Conservation (phyloP, 2,888 invertebrate genomes). For the Leptopilina syphax region DNA sequence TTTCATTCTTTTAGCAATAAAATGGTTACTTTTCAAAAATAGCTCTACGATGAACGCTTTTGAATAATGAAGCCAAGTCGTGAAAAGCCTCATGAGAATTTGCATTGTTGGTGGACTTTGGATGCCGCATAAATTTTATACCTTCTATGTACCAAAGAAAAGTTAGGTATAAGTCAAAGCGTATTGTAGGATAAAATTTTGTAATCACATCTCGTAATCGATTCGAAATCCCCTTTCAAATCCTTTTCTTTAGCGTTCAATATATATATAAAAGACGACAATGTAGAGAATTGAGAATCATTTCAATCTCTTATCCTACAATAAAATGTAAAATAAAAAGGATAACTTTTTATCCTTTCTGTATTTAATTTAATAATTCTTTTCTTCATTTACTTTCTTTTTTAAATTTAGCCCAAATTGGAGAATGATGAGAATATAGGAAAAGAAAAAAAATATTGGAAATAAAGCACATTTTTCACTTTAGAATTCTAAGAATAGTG, state of each 20-base stretch:
- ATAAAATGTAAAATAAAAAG: too few species aligned
- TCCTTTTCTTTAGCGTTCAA: background rate
- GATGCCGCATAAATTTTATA: constrained; percentile 12
- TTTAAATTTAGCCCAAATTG: too few species aligned
- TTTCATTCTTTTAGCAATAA: background rate
- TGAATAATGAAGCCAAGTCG: constrained; percentile 26
- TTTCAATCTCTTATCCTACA: too few species aligned
- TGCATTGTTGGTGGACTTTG: constrained; percentile 29
- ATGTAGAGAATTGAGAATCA: too few species aligned
- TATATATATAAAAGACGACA: background rate
- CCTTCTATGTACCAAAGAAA: constrained; percentile 3
- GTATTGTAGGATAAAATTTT: constrained; percentile 6
- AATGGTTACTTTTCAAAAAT: constrained; percentile 31
- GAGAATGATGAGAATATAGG: too few species aligned
- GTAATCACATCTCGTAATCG: background rate
- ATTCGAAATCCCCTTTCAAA: background rate
- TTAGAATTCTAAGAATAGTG: background rate
- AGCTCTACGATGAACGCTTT: background rate
- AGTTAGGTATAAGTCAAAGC: background rate
- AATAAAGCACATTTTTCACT: background rate
- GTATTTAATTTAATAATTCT: too few species aligned
- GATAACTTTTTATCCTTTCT: too few species aligned
- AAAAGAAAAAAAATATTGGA: too few species aligned
- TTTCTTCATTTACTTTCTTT: too few species aligned
- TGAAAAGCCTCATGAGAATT: constrained; percentile 10